Evolutionary conservation across 2,888 invertebrate genomes (phyloP), one percentile per base, ranked within the genome.

Genomic region (Drosophila borealis): DNA sequence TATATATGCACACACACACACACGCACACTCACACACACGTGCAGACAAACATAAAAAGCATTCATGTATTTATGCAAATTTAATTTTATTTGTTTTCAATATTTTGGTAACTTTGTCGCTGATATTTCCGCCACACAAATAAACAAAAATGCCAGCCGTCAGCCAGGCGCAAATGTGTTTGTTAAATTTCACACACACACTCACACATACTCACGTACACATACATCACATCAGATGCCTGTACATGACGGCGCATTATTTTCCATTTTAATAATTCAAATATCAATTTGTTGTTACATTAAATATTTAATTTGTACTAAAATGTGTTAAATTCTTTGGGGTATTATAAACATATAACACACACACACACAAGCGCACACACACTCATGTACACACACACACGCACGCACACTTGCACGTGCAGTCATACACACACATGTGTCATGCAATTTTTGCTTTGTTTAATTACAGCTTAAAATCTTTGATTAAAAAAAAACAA

Each of bases 291-390:
- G 84, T 84, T 84, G 88, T 84, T 84, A 85, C 88, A 82, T 83
- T 84, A 80, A 84, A 84, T 88, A 84, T 84, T 84, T 88, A 88
- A 84, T 88, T 84, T 88, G 86, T 83, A 84, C 88, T 88, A 88
- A 85, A 84, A 84, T 84, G 84, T 86, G 88, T 88, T 84, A 88
- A 88, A 88, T 88, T 84, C 84, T 80, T 83, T 84, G 66, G 84
- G 88, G 84, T 79, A 83, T 83, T 83, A 83, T 68, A 68, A 70
- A 66, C 60, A 71, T 60, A 71, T 57, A 78, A 68, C 14, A 36
- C 14, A 41, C 29, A 36, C 42, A 34, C 37, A 53, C 74, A 51
- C 42, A 60, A 41, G 53, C 46, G 37, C 13, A 48, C 34, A 34
- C 37, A 51, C 33, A n/a, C 2, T 41, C 29, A 50, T 9, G 13